phyloP scores from a whole-genome alignment of 2,888 invertebrate species.

The Eumacrocentrus americanus region DNA sequence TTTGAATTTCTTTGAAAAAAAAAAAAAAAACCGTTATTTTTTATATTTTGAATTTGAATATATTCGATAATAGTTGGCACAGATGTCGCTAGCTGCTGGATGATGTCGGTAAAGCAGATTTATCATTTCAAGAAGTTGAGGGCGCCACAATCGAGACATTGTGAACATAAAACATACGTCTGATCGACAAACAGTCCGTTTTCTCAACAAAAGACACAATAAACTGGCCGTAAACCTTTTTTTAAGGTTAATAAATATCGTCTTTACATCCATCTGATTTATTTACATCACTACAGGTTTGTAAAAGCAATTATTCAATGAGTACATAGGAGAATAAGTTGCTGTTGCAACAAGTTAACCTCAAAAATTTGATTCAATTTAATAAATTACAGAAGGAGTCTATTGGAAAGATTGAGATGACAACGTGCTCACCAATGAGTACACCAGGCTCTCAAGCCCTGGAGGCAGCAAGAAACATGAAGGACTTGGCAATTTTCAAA shows the following conservation, averaged over 20 bases:
- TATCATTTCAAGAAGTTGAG: background rate
- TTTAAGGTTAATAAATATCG: too few relatives aligned
- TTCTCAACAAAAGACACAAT: too few relatives aligned
- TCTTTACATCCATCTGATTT: too few relatives aligned
- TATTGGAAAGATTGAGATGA: conserved; percentile 1
- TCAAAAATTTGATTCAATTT: background rate
- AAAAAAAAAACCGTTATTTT: background rate
- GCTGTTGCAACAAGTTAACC: too few relatives aligned
- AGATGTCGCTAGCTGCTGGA: background rate
- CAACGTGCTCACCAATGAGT: conserved; percentile 50
- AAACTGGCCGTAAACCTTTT: too few relatives aligned
- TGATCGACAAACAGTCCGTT: too few relatives aligned
- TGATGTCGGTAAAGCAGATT: background rate
- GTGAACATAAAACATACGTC: too few relatives aligned
- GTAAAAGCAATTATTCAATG: too few relatives aligned
- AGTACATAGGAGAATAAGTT: too few relatives aligned
- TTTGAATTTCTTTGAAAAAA: too few relatives aligned
- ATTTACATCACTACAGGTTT: too few relatives aligned
- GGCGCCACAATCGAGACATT: background rate
- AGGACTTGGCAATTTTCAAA: conserved; percentile 72
- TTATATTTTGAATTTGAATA: background rate
- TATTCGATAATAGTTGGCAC: background rate
- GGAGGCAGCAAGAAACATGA: conserved; percentile 53
- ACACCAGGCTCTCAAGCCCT: conserved; percentile 62
- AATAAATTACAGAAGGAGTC: too few relatives aligned